Conservation (phyloP, 1,140 invertebrate species). For the Megalonaias nervosa region DNA sequence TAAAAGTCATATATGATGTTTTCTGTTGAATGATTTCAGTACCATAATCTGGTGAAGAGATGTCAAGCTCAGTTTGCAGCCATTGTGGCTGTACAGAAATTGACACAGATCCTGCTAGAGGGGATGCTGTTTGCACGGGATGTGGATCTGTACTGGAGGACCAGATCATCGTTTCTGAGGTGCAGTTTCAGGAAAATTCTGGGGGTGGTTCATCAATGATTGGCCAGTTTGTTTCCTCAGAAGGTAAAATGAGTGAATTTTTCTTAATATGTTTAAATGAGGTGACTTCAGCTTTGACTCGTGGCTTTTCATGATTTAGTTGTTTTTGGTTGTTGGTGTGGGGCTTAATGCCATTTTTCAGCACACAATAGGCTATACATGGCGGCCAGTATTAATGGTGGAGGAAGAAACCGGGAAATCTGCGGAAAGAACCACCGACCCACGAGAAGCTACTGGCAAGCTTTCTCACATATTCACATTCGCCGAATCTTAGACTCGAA, state of each 20-base stretch:
- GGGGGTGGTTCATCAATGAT: constrained; percentile 89
- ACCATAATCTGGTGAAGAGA: constrained; percentile 21
- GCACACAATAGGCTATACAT: no score
- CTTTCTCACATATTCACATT: no score
- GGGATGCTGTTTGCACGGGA: constrained; percentile 95
- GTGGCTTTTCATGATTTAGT: no score
- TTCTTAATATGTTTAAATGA: no score
- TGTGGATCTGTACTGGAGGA: constrained; percentile 98
- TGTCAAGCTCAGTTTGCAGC: constrained; percentile 78
- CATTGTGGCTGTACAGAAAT: constrained; percentile 96
- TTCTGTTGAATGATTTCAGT: background rate
- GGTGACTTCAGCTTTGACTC: no score
- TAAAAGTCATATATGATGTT: background rate
- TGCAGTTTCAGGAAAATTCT: constrained; percentile 95
- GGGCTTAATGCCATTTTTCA: no score
- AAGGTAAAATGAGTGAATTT: constrained; percentile 77
- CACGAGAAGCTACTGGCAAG: no score
- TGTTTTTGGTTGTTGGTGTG: no score
- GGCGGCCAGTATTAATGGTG: no score
- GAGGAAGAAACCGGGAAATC: no score
- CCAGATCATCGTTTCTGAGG: constrained; percentile 95
- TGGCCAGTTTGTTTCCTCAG: constrained; percentile 93
- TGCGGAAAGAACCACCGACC: no score
- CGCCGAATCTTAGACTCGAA: no score
- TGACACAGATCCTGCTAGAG: constrained; percentile 91